Conservation (phyloP, 2,113 vertebrate species). For the Nannospalax galili region DNA sequence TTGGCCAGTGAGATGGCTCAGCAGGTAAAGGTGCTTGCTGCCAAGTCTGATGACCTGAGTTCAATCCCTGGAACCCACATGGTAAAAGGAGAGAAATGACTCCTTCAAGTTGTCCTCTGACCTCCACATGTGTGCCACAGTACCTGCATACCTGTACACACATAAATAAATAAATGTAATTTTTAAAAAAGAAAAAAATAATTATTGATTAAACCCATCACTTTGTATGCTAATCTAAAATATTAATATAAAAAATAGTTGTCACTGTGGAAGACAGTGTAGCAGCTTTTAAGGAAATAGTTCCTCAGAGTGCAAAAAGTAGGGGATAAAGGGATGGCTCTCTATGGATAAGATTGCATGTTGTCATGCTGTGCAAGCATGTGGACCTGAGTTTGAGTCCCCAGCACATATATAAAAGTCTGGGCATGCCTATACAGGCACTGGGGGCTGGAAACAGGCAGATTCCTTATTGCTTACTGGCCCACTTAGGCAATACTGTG, state of each 20-base stretch:
- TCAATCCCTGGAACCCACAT: neutral
- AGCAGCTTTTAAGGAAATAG: neutral
- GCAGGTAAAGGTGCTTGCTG: neutral
- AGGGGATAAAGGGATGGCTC: neutral
- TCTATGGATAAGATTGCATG: neutral
- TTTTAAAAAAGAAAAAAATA: neutral
- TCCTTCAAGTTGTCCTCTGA: neutral
- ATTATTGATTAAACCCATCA: neutral
- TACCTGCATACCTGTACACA: neutral
- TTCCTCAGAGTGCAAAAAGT: slow-evolving; percentile 10
- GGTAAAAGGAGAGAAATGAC: neutral
- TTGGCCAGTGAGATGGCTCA: neutral
- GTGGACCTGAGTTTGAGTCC: neutral
- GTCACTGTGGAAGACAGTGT: neutral
- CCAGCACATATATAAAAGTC: neutral
- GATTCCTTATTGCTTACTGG: neutral
- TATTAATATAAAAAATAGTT: neutral
- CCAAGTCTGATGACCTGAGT: neutral
- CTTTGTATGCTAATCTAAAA: neutral
- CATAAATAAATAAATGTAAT: neutral
- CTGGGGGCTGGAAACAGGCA: neutral
- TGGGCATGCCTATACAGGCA: too few relatives aligned
- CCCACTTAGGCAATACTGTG: too few relatives aligned
- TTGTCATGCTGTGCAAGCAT: neutral
- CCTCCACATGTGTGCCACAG: neutral